Evolutionary conservation across 1,140 invertebrate genomes (phyloP), one percentile per base, ranked within the genome.

Genomic region (Papilio aristodemus): DNA sequence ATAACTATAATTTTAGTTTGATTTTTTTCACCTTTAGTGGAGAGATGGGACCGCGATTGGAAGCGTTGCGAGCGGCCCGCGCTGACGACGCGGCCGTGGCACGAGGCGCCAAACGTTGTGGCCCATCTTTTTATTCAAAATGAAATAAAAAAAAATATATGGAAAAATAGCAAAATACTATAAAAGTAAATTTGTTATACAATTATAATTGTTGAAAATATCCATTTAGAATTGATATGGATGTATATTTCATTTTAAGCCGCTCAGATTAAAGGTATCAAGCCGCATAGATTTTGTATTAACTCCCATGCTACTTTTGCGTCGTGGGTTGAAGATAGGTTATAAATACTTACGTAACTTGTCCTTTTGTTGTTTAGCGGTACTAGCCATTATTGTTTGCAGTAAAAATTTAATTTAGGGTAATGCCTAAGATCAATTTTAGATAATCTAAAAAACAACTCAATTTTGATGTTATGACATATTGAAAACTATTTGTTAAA

Each of bases 11-110:
- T n/a, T n/a, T n/a, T n/a, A n/a, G n/a, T n/a, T n/a, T n/a, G n/a
- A n/a, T n/a, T n/a, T n/a, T n/a, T n/a, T n/a, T 22, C 19, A 54
- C 46, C 46, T 54, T 54, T 13, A 54, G 19, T 54, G 46, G 46
- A 11, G 46, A 54, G 10, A 54, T n/a, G 25, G 76, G 68, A 9
- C 59, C 7, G 39, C 87, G 74, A 54, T 85, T 86, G 46, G 77
- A 81, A 13, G 88, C 85, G 69, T 85, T 90, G 14, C 81, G 80
- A 0, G 87, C 86, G 0, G 88, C 87, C n/a, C 88, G 86, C 11
- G 87, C 88, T 4, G 80, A 71, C 0, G 87, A 89, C 4, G 87
- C 88, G 0, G 85, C 84, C 0, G 88, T 89, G 7, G 81, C 80
- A 11, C 88, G 79, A 0, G 88, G 87, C 13, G 74, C 38, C 27